These are phyloP conservation scores for Tachina grossa DNA, from an alignment of 2,888 invertebrate species.

Conservation along the genomic window DNA sequence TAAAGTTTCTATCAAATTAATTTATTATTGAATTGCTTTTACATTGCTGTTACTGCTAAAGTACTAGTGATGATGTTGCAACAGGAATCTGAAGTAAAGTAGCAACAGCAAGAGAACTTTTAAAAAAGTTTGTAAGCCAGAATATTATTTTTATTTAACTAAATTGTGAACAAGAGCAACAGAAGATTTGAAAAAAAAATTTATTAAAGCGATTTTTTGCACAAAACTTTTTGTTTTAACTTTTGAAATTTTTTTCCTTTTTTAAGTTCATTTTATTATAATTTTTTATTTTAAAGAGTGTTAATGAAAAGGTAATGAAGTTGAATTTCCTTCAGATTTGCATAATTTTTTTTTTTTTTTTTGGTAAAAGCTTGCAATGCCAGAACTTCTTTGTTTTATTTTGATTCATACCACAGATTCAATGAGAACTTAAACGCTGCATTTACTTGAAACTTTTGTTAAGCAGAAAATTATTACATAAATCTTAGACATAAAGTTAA, in stretches of 20 bases:
- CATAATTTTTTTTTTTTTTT: no score
- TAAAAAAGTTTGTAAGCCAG: background rate
- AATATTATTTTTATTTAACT: background rate
- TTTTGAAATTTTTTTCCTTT: background rate
- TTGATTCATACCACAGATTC: no score
- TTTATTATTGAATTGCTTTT: constrained; percentile 49
- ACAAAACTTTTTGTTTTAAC: background rate
- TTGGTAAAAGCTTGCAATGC: no score
- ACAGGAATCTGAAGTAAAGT: background rate
- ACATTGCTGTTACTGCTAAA: constrained; percentile 5
- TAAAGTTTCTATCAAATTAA: constrained; percentile 61
- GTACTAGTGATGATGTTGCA: background rate
- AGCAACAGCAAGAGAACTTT: background rate
- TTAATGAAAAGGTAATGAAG: background rate
- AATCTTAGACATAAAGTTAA: no score
- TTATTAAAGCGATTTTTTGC: background rate
- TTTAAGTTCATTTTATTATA: background rate
- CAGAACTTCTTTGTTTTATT: no score
- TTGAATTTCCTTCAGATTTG: no score
- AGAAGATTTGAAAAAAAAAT: background rate
- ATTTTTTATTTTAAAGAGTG: background rate
- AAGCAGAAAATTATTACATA: no score
- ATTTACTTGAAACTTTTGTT: no score
- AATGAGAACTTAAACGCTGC: no score
- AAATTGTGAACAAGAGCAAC: background rate